Conservation (phyloP, 2,113 vertebrate species). For the Ciconia boyciana region DNA sequence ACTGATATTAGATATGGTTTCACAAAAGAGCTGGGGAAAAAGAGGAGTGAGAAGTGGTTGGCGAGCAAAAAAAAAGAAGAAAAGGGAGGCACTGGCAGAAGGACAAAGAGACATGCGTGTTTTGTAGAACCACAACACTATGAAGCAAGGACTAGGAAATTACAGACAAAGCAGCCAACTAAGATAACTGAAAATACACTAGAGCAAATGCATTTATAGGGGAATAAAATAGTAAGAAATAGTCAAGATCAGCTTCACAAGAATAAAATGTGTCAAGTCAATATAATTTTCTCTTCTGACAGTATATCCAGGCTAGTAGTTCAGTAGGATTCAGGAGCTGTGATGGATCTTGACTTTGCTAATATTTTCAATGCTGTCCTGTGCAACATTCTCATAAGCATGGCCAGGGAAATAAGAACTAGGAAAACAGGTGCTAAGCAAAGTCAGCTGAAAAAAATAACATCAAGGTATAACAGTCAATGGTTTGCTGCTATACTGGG, state of each 20-base stretch:
- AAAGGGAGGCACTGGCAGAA: neutral
- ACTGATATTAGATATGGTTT: neutral
- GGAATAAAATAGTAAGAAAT: neutral
- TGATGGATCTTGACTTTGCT: neutral
- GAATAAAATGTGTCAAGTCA: neutral
- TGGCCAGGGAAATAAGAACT: neutral
- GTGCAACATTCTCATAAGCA: neutral
- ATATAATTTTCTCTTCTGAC: neutral
- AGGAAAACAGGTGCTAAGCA: neutral
- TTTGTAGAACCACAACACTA: neutral
- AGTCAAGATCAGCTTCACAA: neutral
- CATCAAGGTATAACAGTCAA: neutral
- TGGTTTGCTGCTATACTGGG: neutral
- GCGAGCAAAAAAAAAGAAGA: neutral
- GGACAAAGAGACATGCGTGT: neutral
- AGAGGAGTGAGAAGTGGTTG: neutral
- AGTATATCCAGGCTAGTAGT: neutral
- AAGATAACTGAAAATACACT: neutral
- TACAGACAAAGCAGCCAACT: neutral
- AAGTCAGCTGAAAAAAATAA: neutral
- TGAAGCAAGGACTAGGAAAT: neutral
- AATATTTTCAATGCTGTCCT: neutral
- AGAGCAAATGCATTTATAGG: neutral
- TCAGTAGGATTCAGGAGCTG: neutral
- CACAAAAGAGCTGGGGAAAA: neutral